Base-by-base conservation (phyloP, 1,140 invertebrate genomes). In the Andrena cerasifolii region DNA sequence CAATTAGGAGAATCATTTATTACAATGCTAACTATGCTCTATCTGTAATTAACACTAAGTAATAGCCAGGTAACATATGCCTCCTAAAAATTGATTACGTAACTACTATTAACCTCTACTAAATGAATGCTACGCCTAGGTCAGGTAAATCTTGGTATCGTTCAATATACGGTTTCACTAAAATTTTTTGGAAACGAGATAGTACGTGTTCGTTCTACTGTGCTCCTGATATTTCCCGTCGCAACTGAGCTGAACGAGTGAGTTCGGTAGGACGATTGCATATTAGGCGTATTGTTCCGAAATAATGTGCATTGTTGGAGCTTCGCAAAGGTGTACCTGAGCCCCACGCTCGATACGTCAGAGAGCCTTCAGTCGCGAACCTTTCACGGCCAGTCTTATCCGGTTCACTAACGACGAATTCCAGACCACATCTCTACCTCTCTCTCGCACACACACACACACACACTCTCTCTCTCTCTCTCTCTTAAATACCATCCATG, bases 11-110 rank as follows among this genome's bases (percentile, higher is more conserved):
- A 45, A 43, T 31, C 14, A 10, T 40, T 70, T 24, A 36, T 72
- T 10, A 63, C 18, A 28, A 51, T 62, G 0, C 6, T 14, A 33
- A 66, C 56, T 45, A 31, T 45, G 24, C 14, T 14, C 16, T 10
- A 18, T 51, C 1, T 40, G 1, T 70, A 40, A 59, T 70, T 53
- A 31, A 14, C 1, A 2, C 21, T 51, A 21, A 7, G 53, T 33
- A 18, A n/a, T 51, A 47, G 4, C 6, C 26, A n/a, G n/a, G n/a
- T n/a, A 75, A 58, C 36, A 10, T 36, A 14, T 16, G 3, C 8
- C 8, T 31, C 31, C 5, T 71, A 61, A 47, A 81, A 72, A 43
- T 65, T 49, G 18, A 18, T 81, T 78, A 77, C 40, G 66, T 76
- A 81, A 83, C 36, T 36, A 12, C 40, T 31, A 71, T 67, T 53